These are phyloP conservation scores for Chrysomela aeneicollis DNA, from an alignment of 2,888 invertebrate genomes.

Conservation along the genomic window DNA sequence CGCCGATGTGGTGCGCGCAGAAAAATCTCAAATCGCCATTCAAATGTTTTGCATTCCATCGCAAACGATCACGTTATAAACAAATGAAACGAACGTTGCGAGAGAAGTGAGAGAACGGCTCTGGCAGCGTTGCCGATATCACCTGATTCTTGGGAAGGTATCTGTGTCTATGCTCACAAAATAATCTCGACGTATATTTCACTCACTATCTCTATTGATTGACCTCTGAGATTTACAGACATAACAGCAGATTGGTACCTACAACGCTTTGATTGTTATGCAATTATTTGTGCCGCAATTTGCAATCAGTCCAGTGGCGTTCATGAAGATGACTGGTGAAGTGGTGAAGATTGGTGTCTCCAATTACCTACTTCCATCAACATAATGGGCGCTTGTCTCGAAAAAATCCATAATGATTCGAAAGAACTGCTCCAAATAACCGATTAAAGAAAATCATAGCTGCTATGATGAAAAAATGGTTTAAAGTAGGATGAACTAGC, in stretches of 20 bases:
- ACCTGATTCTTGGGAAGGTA: too few relatives aligned
- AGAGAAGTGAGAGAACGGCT: neutral
- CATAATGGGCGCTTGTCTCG: too few relatives aligned
- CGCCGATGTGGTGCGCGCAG: neutral
- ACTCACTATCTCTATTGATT: neutral
- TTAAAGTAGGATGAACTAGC: too few relatives aligned
- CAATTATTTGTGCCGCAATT: neutral
- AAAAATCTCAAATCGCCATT: constrained; percentile 8
- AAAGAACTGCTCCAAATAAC: too few relatives aligned
- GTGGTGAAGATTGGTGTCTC: too few relatives aligned
- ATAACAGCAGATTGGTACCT: neutral
- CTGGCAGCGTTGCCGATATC: neutral
- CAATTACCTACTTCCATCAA: too few relatives aligned
- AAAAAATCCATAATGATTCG: too few relatives aligned
- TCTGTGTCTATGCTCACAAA: too few relatives aligned
- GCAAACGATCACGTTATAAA: constrained; percentile 16
- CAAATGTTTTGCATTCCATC: constrained; percentile 21
- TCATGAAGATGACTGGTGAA: neutral
- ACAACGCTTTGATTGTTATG: neutral
- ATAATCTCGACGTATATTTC: neutral
- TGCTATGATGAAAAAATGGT: too few relatives aligned
- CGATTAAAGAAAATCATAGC: too few relatives aligned
- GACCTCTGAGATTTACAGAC: constrained; percentile 5
- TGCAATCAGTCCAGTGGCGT: neutral
- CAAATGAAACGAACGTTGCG: constrained; percentile 14